Evolutionary conservation across 2,797 vertebrate species (phyloP), one percentile per base, ranked within the genome.

Genomic region (Artibeus jamaicensis): DNA sequence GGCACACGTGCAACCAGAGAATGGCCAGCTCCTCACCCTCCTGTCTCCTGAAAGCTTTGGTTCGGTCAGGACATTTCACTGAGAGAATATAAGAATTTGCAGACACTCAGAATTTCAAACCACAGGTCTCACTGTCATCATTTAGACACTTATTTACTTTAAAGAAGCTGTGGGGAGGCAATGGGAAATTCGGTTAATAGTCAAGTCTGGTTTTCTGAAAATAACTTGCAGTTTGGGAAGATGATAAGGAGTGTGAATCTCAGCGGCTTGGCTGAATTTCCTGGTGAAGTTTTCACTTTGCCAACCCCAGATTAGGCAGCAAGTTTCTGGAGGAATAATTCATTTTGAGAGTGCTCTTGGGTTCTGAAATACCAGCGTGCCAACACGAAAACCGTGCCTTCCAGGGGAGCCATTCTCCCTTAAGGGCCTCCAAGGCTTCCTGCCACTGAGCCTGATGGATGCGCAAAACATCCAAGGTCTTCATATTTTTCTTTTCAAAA

Each of bases 151-250:
- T 59, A 6, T 0, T 97, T 92, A 96, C 92, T 97, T 37, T 32
- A 68, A 84, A 86, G 96, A 73, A 95, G 59, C 48, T 53, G 96
- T 95, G 97, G 96, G 48, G 82, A 29, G 11, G 68, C 96, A 37
- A 73, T 4, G 89, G 86, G 96, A 97, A 94, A 84, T 53, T 26
- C 88, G 29, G 71, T 71, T 78, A 34, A 95, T 97, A 97, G 83
- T 85, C 32, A 6, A 92, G 96, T 68, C 96, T 96, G 95, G 78
- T 48, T 14, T 97, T 97, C 97, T 93, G 83, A 79, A 97, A 98
- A 98, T 96, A 98, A 91, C 89, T 93, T 85, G 93, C 87, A 91
- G 34, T 97, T 97, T 95, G 97, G 97, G 97, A 97, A 85, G 93
- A 89, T n/a, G 96, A 96, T 91, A 93, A 96, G 97, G 73, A 39